Base-by-base conservation (phyloP, 1,140 invertebrate genomes). In the Macrostomum lignano region DNA sequence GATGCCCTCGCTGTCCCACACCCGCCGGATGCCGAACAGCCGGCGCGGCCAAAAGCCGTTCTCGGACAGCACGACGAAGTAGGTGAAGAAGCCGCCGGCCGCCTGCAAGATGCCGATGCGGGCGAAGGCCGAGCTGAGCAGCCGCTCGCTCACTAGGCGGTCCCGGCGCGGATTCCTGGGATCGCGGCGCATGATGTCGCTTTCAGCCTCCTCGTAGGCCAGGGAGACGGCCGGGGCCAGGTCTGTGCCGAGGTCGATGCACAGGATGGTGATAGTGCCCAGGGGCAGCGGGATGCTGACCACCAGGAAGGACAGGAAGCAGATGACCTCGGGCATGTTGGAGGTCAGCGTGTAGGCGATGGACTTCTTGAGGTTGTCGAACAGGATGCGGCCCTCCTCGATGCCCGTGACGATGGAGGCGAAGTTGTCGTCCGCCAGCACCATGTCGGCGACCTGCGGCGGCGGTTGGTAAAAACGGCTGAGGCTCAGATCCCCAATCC, bases 391-490 rank as follows among this genome's bases (percentile, higher is more conserved):
- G 40, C 60, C 88, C 60, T 96, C 88, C 62, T 96, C 88, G 30
- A 98, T 82, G 44, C 88, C 88, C 43, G 82, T 93, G 9, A 96
- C 88, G 60, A 98, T 96, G 10, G 86, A 94, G 24, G 86, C 86
- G 61, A 98, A 96, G 62, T 96, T 96, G 60, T 96, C 88, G 57
- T 96, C 88, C 33, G 96, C 64, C 43, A 96, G 63, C 50, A 98
- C 94, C 86, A 98, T 94, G 66, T 98, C 88, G 46, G 88, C 91
- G n/a, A n/a, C n/a, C n/a, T n/a, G n/a, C n/a, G n/a, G n/a, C n/a
- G n/a, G n/a, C n/a, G n/a, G n/a, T n/a, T n/a, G n/a, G n/a, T n/a
- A n/a, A n/a, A n/a, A n/a, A n/a, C n/a, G n/a, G n/a, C n/a, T n/a
- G n/a, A n/a, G n/a, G n/a, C n/a, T n/a, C n/a, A n/a, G n/a, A n/a